Evolutionary conservation across 2,888 invertebrate species (phyloP).

Genomic region (Leucoma salicis): DNA sequence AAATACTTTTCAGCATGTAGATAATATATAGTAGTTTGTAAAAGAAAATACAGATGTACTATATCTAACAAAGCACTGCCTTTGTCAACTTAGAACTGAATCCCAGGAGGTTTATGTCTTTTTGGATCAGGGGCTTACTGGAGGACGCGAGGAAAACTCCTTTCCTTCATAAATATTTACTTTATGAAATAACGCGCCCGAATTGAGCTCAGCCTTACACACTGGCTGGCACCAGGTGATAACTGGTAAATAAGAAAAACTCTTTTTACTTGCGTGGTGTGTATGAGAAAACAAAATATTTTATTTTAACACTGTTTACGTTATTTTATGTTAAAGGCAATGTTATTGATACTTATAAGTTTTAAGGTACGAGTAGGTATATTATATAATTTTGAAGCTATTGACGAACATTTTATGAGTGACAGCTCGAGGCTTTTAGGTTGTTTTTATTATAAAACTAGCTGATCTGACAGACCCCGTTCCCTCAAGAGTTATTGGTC

Average conservation of each 20-base stretch:
- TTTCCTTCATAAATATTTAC: slow-evolving; percentile 80
- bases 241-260: slow-evolving; percentile 61
- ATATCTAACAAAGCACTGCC: slow-evolving; percentile 55
- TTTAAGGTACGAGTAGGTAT: no score
- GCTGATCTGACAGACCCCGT: no score
- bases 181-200: slow-evolving; percentile 76
- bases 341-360: no score
- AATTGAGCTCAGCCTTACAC: slow-evolving; percentile 65
- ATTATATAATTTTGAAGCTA: no score
- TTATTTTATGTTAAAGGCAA: no score
- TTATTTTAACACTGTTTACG: not conserved
- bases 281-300: not conserved
- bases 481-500: no score
- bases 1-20: slow-evolving; percentile 28
- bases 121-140: slow-evolving; percentile 77
- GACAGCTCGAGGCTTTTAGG: no score
- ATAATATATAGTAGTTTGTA: slow-evolving; percentile 26
- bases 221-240: slow-evolving; percentile 68
- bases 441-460: no score
- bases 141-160: slow-evolving; percentile 69
- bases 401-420: no score
- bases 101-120: slow-evolving; percentile 79
- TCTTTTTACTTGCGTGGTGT: slow-evolving; percentile 18
- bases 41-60: slow-evolving; percentile 47
- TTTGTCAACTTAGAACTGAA: slow-evolving; percentile 76